Conservation (phyloP, 2,888 invertebrate species). For the Macaria notata region DNA sequence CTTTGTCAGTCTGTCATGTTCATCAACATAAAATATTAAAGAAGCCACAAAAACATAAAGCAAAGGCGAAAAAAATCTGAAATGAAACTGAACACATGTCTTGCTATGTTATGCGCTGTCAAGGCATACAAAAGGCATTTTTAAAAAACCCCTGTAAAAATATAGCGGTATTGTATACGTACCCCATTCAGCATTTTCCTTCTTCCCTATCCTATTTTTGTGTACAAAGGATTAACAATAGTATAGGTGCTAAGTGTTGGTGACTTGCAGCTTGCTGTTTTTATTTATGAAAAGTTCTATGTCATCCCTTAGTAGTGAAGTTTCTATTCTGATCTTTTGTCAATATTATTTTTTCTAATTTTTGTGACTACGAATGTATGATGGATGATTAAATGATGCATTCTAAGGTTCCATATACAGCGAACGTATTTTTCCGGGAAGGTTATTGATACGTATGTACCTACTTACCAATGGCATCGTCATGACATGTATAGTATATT, state of each 20-base stretch:
- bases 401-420: no score
- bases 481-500: no score
- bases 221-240: constrained; percentile 76
- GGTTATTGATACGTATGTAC: no score
- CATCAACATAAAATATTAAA: constrained; percentile 3
- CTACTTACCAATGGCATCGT: no score
- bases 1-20: constrained; percentile 38
- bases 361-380: no score
- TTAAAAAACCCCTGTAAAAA: constrained; percentile 67
- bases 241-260: constrained; percentile 59
- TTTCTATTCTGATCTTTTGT: no score
- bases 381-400: no score
- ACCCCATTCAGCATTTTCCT: constrained; percentile 70
- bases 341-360: no score
- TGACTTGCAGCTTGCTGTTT: constrained; percentile 41
- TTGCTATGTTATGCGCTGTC: constrained; percentile 73
- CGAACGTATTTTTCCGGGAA: no score
- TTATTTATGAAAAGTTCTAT: constrained; percentile 38
- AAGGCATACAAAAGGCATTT: constrained; percentile 64
- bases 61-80: not conserved
- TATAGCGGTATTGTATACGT: constrained; percentile 68
- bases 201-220: constrained; percentile 71
- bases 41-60: not conserved
- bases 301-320: no score
- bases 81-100: constrained; percentile 67